Base-by-base conservation (phyloP, 2,797 vertebrate species). In the Protosalanx chinensis region DNA sequence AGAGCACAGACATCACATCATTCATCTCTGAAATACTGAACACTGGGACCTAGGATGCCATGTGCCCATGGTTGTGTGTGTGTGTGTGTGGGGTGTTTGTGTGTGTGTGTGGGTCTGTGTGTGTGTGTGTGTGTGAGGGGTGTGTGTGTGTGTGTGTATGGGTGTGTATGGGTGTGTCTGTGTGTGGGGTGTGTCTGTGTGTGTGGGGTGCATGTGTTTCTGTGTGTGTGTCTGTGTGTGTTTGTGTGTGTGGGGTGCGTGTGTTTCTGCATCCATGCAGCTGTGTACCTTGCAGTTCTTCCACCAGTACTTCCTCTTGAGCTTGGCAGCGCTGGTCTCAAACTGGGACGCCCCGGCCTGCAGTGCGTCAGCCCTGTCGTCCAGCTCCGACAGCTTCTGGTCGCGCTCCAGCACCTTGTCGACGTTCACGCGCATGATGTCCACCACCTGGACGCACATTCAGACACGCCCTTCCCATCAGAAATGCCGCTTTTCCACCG, bases 231-330 rank as follows among this genome's bases (percentile, higher is more conserved):
- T 58, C 29, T 71, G 32, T 23, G 16, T 65, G 1, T 65, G 32
- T 20, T 0, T 59, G 57, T 23, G 23, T 68, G 15, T 12, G 20
- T 23, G 37, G 6, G 60, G 16, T n/a, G 60, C 33, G 71, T 33
- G 8, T 18, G 56, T 23, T n/a, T 59, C 27, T 20, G 57, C 16
- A n/a, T 64, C 20, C 16, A 30, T 60, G 56, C n/a, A n/a, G 6
- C 13, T 33, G 30, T 41, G 66, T 16, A 46, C 90, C 89, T 92
- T 91, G 89, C 91, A 91, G 87, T 96, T 96, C 87, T 95, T 96
- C 95, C 95, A 96, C 95, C 95, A 96, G 89, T 91, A 96, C 87
- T 96, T 96, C 86, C 95, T 94, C 82, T 96, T 95, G 76, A 96
- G 94, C 81, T 96, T 96, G 64, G 95, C 95, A 29, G 95, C 95